Evolutionary conservation across 92 coral and sea anemone genomes (phyloP).

Genomic region (Chrysogorgia sp.): DNA sequence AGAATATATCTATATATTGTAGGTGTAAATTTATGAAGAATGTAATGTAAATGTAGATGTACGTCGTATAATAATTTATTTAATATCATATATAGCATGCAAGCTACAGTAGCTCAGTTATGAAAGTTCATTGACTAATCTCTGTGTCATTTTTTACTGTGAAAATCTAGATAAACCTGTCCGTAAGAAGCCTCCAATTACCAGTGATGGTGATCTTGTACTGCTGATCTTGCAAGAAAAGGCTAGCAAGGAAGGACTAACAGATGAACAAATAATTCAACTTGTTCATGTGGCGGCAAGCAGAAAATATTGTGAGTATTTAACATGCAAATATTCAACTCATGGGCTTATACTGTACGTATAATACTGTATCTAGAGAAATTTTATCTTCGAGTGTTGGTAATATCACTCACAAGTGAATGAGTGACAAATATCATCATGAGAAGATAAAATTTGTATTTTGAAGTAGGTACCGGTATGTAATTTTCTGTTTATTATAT

Average conservation of each 20-base stretch:
- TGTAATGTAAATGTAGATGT: too few species aligned
- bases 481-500: too few species aligned
- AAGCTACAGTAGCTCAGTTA: too few species aligned
- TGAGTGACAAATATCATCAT: too few species aligned
- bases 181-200: slow-evolving; percentile 12
- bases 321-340: neutral
- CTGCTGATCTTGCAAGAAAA: slow-evolving; percentile 62
- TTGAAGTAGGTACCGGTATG: too few species aligned
- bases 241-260: slow-evolving; percentile 69
- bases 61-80: too few species aligned
- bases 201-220: slow-evolving; percentile 48
- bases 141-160: too few species aligned
- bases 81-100: neutral
- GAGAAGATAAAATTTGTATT: too few species aligned
- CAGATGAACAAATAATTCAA: slow-evolving; percentile 65
- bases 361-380: neutral
- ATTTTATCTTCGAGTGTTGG: too few species aligned
- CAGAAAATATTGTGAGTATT: slow-evolving; percentile 72
- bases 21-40: too few species aligned
- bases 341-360: neutral
- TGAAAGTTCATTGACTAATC: neutral
- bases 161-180: slow-evolving; percentile 11
- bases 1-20: too few species aligned
- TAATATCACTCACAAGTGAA: too few species aligned
- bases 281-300: slow-evolving; percentile 76